Evolutionary conservation across 1,140 invertebrate genomes (phyloP), one percentile per base, ranked within the genome.

Genomic region (Tachypleus tridentatus): DNA sequence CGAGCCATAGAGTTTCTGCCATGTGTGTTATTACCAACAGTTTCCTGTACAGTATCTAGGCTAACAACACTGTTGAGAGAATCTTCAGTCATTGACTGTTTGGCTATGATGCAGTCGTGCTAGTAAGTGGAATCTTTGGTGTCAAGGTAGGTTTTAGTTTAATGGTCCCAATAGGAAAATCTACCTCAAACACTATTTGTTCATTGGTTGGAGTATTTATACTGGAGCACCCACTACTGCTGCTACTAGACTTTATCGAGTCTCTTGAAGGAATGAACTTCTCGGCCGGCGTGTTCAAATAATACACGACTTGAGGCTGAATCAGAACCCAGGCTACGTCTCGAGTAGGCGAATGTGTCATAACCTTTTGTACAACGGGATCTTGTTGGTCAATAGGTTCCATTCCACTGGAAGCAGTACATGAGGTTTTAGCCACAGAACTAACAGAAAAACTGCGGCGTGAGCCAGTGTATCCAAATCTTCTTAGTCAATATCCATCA

Each of bases 401-500:
- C n/a, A n/a, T n/a, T n/a, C n/a, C n/a, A n/a, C n/a, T n/a, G n/a
- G n/a, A n/a, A n/a, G n/a, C n/a, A n/a, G n/a, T n/a, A n/a, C n/a
- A n/a, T n/a, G 67, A 59, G 49, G 71, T 64, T 57, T 70, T 68
- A 7, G 72, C 72, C 69, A 75, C 72, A 7, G 72, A 74, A 7
- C 71, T 70, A 4, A 75, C 72, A 3, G 86, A 88, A 73, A 86
- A 88, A 29, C 86, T 87, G 52, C 87, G 79, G 86, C 86, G 67
- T 87, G 81, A 0, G 89, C 87, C 51, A 92, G 77, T 62, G 87
- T 82, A 69, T 93, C 88, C 48, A 91, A 76, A 70, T 92, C 89
- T 73, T 91, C 88, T 73, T 91, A 86, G 0, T 87, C 86, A 8
- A 94, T 78, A 70, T 95, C 91, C 69, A 92, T 87, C 29, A 92